These are phyloP conservation scores for Nymphicus hollandicus DNA, from an alignment of 2,113 vertebrate species.

Conservation along the genomic window DNA sequence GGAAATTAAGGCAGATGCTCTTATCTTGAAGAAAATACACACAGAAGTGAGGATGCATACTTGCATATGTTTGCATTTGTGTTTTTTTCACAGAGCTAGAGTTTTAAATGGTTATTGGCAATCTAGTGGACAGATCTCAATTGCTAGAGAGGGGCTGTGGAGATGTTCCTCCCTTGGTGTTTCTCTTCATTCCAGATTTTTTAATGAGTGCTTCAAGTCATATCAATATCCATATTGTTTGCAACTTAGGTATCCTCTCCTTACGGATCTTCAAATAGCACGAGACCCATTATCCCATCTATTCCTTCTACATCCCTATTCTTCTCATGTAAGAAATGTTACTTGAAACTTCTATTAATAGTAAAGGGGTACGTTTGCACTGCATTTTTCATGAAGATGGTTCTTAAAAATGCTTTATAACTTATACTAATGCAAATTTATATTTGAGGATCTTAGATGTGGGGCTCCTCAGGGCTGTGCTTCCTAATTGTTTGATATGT, in stretches of 20 bases:
- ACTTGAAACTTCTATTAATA: conserved; percentile 10
- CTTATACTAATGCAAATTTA: background rate
- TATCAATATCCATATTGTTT: conserved; percentile 1
- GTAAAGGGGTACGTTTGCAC: background rate
- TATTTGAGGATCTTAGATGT: background rate
- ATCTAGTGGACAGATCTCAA: background rate
- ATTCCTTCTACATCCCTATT: conserved; percentile 3
- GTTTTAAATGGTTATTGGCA: background rate
- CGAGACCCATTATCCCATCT: conserved; percentile 36
- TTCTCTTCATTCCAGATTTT: background rate
- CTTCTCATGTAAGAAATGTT: background rate
- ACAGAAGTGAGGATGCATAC: background rate
- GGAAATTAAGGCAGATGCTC: background rate
- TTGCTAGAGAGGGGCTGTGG: background rate
- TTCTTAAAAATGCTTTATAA: conserved; percentile 23
- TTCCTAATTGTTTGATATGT: background rate
- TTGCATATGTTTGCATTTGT: background rate
- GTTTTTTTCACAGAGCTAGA: background rate
- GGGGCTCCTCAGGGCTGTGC: background rate
- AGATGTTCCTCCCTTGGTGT: background rate
- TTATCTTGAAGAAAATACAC: background rate
- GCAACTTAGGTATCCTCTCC: background rate
- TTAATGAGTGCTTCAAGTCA: background rate
- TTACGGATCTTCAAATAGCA: conserved; percentile 22
- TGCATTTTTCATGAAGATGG: background rate